Percentiles rank a stretch among this genome's conserved stretches.
phyloP scores from a whole-genome alignment of 2,113 vertebrate species.

The Microcebus murinus region DNA sequence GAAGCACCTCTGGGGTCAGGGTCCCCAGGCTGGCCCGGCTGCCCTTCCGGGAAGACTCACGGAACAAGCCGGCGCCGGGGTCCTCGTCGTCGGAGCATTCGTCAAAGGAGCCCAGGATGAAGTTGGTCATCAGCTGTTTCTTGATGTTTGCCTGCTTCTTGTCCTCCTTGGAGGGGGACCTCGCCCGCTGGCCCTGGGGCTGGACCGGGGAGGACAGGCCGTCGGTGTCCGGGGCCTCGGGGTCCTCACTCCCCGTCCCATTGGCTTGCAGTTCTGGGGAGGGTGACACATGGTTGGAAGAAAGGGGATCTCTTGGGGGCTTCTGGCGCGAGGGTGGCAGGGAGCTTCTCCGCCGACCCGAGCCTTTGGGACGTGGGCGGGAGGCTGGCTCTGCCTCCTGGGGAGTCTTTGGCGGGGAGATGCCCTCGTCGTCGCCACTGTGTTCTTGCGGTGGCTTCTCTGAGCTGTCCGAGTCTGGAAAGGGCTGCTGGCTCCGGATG shows the following conservation, averaged over 20 bases:
- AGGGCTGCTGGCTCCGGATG: not conserved
- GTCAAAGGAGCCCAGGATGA: constrained; percentile 78
- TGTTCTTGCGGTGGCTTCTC: not conserved
- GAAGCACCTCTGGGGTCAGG: constrained; percentile 7
- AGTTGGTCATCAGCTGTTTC: constrained; percentile 77
- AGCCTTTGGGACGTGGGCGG: not conserved
- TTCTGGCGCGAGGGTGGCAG: not conserved
- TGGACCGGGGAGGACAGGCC: not conserved
- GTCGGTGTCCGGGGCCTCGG: not conserved
- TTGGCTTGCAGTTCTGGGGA: not conserved
- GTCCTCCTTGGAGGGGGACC: constrained; percentile 22
- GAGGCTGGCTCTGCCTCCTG: not conserved
- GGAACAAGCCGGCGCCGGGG: accelerated
- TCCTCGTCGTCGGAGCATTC: constrained; percentile 76
- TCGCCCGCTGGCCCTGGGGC: not conserved
- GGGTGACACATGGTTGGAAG: not conserved
- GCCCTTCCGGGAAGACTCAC: constrained; percentile 45
- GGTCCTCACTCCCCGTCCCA: not conserved
- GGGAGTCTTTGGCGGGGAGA: not conserved
- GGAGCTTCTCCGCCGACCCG: not conserved
- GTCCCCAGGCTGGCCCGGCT: constrained; percentile 73
- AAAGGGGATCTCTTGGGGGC: not conserved
- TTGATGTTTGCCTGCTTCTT: constrained; percentile 66
- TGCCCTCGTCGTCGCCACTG: accelerated
- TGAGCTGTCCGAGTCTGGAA: not conserved